Evolutionary conservation across 2,888 invertebrate species (phyloP), one percentile per base, ranked within the genome.

Genomic region (Mechanitis messenoides): DNA sequence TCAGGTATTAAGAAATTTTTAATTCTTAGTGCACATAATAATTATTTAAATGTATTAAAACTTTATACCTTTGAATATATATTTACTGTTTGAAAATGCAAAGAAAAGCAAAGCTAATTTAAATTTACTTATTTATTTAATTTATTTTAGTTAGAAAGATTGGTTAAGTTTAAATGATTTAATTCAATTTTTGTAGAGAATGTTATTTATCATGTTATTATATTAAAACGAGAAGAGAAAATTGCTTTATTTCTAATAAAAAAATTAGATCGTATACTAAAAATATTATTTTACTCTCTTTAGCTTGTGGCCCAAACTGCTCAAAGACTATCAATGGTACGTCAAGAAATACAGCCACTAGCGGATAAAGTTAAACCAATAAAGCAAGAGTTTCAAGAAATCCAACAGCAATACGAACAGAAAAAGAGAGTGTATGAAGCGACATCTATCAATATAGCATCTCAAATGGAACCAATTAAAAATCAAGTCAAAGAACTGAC

Each of bases 371-470:
- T 95, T 58, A 92, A 94, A 72, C 93, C 92, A 2, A 81, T 94
- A 59, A 91, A 95, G 69, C 92, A 94, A 68, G 91, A 92, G 72
- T 91, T 91, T 56, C 92, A 94, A 85, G 91, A 92, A 64, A 75
- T 94, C 46, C 92, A 92, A 68, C 91, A 92, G 71, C 92, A 92
- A 69, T 93, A 93, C 77, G 94, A 95, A 70, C 92, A 93, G 72
- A 93, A 92, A 83, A 94, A 94, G 79, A 78, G 91, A 67, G 80
- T 92, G 33, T 94, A 94, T 76, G 94, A 95, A 77, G 92, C 93
- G 3, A 91, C 92, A 59, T 91, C 92, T 35, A 90, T 90, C 70
- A 91, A 90, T 72, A 87, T 91, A 68, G 85, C 87, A 12, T 89
- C 90, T 1, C 90, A 91, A 80, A 87, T 91, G 84, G 91, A 92